Conservation (phyloP, 2,888 invertebrate genomes). For the Amiota communis region DNA sequence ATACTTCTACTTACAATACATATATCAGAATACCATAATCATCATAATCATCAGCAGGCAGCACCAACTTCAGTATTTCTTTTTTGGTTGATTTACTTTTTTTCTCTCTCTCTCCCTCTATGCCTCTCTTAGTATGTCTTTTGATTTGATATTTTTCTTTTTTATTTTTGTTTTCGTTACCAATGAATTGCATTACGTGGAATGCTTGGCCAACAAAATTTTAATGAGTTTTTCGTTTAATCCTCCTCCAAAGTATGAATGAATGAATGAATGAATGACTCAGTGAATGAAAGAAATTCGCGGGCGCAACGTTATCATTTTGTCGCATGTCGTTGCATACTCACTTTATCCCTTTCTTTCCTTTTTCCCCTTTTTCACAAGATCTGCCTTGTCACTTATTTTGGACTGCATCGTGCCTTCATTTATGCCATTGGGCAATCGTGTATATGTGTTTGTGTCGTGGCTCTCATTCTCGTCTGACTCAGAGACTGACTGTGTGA, state of each 20-base stretch:
- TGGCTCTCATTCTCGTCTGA: too few relatives aligned
- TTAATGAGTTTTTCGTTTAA: conserved; percentile 68
- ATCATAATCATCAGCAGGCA: too few relatives aligned
- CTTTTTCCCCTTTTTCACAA: too few relatives aligned
- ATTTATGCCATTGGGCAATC: not conserved
- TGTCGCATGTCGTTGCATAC: not conserved
- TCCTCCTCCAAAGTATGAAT: conserved; percentile 59
- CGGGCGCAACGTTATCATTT: not conserved
- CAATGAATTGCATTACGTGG: conserved; percentile 60
- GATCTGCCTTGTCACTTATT: not conserved
- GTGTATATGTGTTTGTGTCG: too few relatives aligned
- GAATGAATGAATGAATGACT: conserved; percentile 33
- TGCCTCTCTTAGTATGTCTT: too few relatives aligned
- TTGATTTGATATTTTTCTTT: not conserved
- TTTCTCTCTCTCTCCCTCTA: not conserved
- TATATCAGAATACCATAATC: too few relatives aligned
- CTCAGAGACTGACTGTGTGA: not conserved
- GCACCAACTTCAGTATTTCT: not conserved
- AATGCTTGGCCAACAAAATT: conserved; percentile 66
- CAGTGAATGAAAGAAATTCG: too few relatives aligned
- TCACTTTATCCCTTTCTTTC: not conserved
- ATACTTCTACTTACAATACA: too few relatives aligned
- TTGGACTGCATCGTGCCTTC: not conserved
- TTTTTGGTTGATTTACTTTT: not conserved
- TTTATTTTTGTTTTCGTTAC: not conserved